Base-by-base conservation (phyloP, 2,797 vertebrate species). In the Phalloptychus januarius region DNA sequence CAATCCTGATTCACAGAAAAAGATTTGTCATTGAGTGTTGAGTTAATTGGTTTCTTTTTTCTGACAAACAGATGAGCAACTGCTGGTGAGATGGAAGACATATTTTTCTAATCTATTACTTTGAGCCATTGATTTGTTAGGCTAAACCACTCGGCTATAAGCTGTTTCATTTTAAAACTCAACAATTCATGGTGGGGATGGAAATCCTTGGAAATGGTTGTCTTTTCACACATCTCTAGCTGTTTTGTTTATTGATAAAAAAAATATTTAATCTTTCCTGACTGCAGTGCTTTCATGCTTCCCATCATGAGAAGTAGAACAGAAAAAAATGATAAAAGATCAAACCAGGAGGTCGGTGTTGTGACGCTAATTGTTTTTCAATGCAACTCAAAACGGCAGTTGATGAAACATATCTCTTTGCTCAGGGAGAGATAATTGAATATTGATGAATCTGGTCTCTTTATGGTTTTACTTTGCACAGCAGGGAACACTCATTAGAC, bases 371-470 rank as follows among this genome's bases (percentile, higher is more conserved):
- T 65, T 74, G 33, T 71, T 44, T 48, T 46, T 54, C 38, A 65
- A 33, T 81, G 46, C 0, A 0, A 71, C 72, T 65, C 42, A 45
- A 74, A 71, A 18, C 69, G 75, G 61, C 78, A 56, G 46, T 58
- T 74, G 54, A 82, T 40, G 71, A 76, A 85, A 75, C 58, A 13
- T 13, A 28, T 79, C 67, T 79, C 46, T 45, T 65, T 65, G 31
- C 45, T 77, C 12, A 77, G 74, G 69, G 69, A 45, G 70, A 73
- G 81, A 87, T 88, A 83, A 90, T 85, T 90, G 82, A 90, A 91
- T 88, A 86, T 86, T 89, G 88, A 90, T 92, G 87, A 87, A 86
- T 78, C 28, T 38, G 61, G 65, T 71, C 56, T 50, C 50, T 79
- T 74, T 52, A 76, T 74, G 54, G 50, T 80, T 87, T 76, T 72